Conservation (phyloP, 2,888 invertebrate species). For the Zaprionus lineosus region DNA sequence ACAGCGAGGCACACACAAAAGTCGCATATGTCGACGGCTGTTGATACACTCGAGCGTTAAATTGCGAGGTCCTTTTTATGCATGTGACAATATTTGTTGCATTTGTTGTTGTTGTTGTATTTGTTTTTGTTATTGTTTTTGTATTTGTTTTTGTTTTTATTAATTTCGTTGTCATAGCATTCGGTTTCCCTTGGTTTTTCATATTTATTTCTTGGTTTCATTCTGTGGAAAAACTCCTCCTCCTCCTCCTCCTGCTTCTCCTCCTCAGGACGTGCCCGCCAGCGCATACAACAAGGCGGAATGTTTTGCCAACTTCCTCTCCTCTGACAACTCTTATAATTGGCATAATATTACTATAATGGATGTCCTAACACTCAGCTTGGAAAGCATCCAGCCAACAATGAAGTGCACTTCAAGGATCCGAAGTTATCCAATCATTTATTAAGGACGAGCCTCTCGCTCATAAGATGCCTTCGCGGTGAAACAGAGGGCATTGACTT, state of each 20-base stretch:
- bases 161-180: slow-evolving; percentile 56
- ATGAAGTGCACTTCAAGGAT: too few relatives aligned
- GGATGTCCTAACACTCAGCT: too few relatives aligned
- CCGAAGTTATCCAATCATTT: too few relatives aligned
- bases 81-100: slow-evolving; percentile 69
- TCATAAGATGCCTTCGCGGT: too few relatives aligned
- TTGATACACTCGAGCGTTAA: slow-evolving; percentile 65
- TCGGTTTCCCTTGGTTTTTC: slow-evolving; percentile 15
- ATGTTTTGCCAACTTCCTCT: background rate
- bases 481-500: too few relatives aligned
- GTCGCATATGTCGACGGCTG: slow-evolving; percentile 70
- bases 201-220: background rate
- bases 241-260: background rate
- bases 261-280: too few relatives aligned
- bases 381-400: too few relatives aligned
- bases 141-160: slow-evolving; percentile 23
- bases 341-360: slow-evolving; percentile 23
- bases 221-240: background rate
- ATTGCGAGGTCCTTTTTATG: slow-evolving; percentile 63
- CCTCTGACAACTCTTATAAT: slow-evolving; percentile 11
- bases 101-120: too few relatives aligned
- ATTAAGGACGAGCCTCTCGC: too few relatives aligned
- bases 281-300: too few relatives aligned
- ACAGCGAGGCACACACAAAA: slow-evolving; percentile 4
- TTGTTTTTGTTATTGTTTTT: slow-evolving; percentile 44